Base-by-base conservation (phyloP, 2,888 invertebrate genomes). In the Calliopum simillimum region DNA sequence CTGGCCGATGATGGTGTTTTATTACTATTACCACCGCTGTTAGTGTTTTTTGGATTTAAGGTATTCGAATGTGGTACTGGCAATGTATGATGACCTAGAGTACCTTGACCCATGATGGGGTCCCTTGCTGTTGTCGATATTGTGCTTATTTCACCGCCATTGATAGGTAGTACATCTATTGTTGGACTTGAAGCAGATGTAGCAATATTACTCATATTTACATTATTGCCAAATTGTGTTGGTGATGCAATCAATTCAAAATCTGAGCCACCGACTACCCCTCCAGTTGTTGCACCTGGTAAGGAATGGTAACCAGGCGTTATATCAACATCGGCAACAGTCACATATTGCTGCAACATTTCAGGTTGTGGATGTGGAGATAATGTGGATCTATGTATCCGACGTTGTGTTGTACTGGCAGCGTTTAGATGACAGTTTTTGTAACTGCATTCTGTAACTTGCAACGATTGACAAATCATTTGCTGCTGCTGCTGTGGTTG, bases 1-100 rank as follows among this genome's bases (percentile, higher is more conserved):
- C 86, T 81, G 4, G 85, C 80, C 8, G 84, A 82, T 2, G 85
- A 83, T 3, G 85, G 83, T 5, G 85, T 85, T 74, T 85, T 86
- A 61, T 76, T 69, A 56, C 70, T 69, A 69, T 63, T 59, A 61
- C 72, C 61, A 16, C 63, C 69, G 62, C 25, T 73, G 12, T 11
- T 53, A 47, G 67, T 66, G 8, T 72, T 71, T 70, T 79, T 70
- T 25, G 75, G 72, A 69, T 75, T 75, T 11, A 78, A 76, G 0
- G 73, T 73, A 41, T 82, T 75, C 3, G 72, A 71, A 8, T 76
- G 74, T 43, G 79, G 79, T 64, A 78, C 21, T 14, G 82, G 79
- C 69, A 81, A 69, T 41, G 81, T 78, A 44, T 77, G 73, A 64
- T 75, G 82, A n/a, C 75, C 73, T 11, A 46, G 5, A 14, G 4